Evolutionary conservation across 1,140 invertebrate species (phyloP).

Genomic region (Lepidurus apus): DNA sequence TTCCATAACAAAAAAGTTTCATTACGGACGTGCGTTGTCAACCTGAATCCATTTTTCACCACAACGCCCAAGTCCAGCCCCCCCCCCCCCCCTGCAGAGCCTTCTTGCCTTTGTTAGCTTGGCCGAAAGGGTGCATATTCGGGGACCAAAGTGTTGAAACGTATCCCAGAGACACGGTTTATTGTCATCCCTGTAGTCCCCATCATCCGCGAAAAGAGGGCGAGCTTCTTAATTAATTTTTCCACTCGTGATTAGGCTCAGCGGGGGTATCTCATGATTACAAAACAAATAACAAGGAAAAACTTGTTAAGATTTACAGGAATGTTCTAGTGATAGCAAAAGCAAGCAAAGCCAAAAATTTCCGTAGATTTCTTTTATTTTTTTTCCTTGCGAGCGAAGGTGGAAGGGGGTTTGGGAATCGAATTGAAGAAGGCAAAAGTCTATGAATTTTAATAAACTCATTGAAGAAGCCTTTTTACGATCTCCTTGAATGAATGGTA

Average conservation of each 20-base stretch:
- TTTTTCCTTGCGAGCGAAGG: background rate
- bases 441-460: slow-evolving; percentile 16
- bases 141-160: background rate
- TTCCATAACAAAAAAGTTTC: slow-evolving; percentile 20
- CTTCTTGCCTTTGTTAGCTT: slow-evolving; percentile 17
- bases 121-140: background rate
- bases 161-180: background rate
- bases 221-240: background rate
- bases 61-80: background rate
- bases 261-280: too few relatives aligned
- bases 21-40: background rate
- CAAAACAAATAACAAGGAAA: too few relatives aligned
- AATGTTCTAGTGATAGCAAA: too few relatives aligned
- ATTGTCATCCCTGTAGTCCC: slow-evolving; percentile 6
- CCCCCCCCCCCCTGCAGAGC: background rate
- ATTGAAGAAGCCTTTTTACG: background rate
- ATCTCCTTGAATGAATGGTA: background rate
- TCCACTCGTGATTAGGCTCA: background rate
- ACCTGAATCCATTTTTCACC: background rate
- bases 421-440: background rate
- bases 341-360: too few relatives aligned
- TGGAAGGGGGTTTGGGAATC: background rate
- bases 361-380: background rate
- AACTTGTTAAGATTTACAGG: too few relatives aligned
- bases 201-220: background rate